These are phyloP conservation scores for Parnassius smintheus DNA, from an alignment of 2,888 invertebrate genomes.

Conservation along the genomic window DNA sequence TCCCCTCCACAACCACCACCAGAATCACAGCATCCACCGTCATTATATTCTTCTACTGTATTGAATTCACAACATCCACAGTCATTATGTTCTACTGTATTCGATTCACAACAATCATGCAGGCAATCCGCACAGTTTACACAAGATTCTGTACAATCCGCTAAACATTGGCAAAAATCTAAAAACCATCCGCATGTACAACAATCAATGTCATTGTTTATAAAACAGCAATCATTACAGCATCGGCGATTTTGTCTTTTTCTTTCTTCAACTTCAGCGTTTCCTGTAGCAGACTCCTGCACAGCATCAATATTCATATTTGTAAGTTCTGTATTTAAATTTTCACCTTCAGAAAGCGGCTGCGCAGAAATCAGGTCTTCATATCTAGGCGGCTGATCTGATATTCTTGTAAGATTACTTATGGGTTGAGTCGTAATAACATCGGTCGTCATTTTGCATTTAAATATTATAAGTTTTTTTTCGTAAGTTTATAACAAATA, in stretches of 20 bases:
- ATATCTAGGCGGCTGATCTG: constrained; percentile 19
- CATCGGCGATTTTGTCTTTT: constrained; percentile 9
- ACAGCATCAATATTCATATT: neutral
- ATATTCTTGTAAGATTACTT: neutral
- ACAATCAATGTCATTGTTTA: constrained; percentile 6
- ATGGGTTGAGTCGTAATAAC: constrained; percentile 21
- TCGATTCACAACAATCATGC: constrained; percentile 23
- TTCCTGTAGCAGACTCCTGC: neutral
- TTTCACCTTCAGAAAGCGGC: constrained; percentile 1
- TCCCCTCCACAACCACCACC: constrained; percentile 1
- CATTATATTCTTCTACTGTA: neutral
- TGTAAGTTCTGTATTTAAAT: neutral
- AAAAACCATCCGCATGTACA: constrained; percentile 2
- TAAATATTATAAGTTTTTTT: no score
- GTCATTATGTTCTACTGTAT: constrained; percentile 4
- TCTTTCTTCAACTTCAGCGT: constrained; percentile 7
- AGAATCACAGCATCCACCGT: neutral
- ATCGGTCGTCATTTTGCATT: neutral
- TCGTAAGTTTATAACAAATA: no score
- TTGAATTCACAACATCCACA: constrained; percentile 1
- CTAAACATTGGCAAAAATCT: constrained; percentile 23
- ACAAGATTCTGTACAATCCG: constrained; percentile 24
- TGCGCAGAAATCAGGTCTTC: constrained; percentile 20
- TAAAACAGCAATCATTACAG: constrained; percentile 13
- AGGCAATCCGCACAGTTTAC: constrained; percentile 24